Evolutionary conservation across 2,888 invertebrate genomes (phyloP).

Genomic region (Oxyscelio sp.): DNA sequence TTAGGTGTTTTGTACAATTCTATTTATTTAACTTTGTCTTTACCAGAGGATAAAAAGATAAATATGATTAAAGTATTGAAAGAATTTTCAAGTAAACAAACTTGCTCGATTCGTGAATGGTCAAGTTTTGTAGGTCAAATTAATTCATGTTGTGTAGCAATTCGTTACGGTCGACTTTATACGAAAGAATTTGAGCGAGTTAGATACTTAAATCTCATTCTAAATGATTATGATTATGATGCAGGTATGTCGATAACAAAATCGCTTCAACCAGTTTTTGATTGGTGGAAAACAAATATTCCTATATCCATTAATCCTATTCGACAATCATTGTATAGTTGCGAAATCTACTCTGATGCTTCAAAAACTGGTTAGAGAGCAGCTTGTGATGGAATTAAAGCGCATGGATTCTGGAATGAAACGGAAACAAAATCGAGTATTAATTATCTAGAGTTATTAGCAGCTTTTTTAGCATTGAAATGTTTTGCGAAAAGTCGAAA

Average conservation of each 20-base stretch:
- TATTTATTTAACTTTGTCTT: slow-evolving; percentile 1
- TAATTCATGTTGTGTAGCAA: neutral
- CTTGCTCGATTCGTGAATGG: neutral
- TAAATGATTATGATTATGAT: neutral
- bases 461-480: neutral
- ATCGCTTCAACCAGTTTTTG: neutral
- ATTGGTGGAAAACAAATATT: slow-evolving; percentile 16
- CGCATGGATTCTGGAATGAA: neutral
- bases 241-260: neutral
- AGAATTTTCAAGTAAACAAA: neutral
- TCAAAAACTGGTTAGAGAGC: slow-evolving; percentile 28
- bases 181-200: neutral
- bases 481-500: neutral
- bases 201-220: neutral
- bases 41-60: slow-evolving; percentile 26
- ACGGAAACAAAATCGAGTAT: neutral
- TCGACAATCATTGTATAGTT: neutral
- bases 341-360: neutral
- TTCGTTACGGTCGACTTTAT: neutral
- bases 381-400: neutral
- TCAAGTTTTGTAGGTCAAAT: neutral
- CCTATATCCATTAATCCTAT: neutral
- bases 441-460: neutral
- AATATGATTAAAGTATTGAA: neutral
- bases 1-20: slow-evolving; percentile 51